Evolutionary conservation across 2,113 vertebrate species (phyloP).

Genomic region (Dolichotis patagonum): DNA sequence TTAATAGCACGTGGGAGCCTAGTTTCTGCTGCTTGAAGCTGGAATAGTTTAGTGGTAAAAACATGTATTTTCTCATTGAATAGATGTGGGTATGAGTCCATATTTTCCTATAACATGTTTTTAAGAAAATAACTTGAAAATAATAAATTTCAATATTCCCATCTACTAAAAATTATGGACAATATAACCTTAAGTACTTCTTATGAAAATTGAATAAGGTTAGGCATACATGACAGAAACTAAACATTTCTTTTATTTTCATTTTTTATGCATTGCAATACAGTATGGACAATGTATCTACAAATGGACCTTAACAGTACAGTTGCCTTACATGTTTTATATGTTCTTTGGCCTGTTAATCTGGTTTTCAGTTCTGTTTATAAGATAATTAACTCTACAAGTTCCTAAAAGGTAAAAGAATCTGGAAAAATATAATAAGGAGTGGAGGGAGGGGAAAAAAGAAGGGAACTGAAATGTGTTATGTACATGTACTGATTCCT

Average conservation of each 20-base stretch:
- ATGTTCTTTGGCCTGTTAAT: neutral
- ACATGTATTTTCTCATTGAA: neutral
- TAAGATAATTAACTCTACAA: neutral
- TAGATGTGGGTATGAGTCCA: neutral
- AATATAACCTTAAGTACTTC: neutral
- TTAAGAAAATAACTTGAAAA: neutral
- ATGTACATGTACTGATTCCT: neutral
- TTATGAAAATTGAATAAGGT: neutral
- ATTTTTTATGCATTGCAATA: neutral
- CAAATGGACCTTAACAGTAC: neutral
- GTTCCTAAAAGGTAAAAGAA: neutral
- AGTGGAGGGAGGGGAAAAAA: neutral
- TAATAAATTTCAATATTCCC: neutral
- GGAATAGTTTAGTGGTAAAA: neutral
- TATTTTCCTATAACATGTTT: neutral
- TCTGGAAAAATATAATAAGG: neutral
- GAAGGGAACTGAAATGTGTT: neutral
- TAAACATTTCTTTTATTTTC: neutral
- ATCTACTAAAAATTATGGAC: neutral
- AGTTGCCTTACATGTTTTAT: neutral
- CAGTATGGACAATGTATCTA: neutral
- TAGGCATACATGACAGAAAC: neutral
- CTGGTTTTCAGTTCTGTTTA: neutral
- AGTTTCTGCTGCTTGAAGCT: neutral
- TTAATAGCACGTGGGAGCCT: neutral